phyloP scores from a whole-genome alignment of 2,888 invertebrate species.

The Lordiphosa andalusiaca region DNA sequence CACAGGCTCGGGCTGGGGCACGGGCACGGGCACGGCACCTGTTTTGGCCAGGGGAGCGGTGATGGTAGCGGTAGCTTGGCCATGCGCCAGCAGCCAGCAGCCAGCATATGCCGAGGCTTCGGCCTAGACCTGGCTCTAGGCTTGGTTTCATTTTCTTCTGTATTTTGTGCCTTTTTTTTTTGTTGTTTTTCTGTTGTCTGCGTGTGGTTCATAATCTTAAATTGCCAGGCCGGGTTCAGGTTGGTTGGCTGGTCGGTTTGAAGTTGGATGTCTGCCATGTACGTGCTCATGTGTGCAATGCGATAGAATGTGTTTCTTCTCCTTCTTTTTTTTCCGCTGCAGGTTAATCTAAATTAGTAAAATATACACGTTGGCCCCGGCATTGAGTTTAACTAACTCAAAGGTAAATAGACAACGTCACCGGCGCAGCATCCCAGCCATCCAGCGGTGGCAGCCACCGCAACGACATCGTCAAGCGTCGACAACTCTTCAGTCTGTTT shows the following conservation, averaged over 20 bases:
- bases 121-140: conserved; percentile 34
- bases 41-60: conserved; percentile 2
- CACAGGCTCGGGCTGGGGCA: neutral
- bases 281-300: conserved; percentile 73
- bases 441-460: conserved; percentile 25
- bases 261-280: conserved; percentile 40
- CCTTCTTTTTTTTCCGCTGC: conserved; percentile 47
- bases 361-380: conserved; percentile 51
- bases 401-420: conserved; percentile 63
- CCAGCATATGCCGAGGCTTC: conserved; percentile 28
- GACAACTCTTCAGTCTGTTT: conserved; percentile 60
- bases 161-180: neutral
- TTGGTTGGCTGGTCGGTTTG: conserved; percentile 16
- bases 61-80: conserved; percentile 15
- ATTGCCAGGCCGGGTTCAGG: conserved; percentile 48
- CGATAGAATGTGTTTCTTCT: conserved; percentile 56
- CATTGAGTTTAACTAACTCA: conserved; percentile 61
- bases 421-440: conserved; percentile 30
- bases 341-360: conserved; percentile 77
- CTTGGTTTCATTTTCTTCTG: neutral
- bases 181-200: conserved; percentile 39
- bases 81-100: conserved; percentile 27
- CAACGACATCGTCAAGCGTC: conserved; percentile 60
- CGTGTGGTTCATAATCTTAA: conserved; percentile 70
- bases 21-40: neutral